These are phyloP conservation scores for Balearica regulorum DNA, from an alignment of 2,797 vertebrate genomes.

Conservation along the genomic window DNA sequence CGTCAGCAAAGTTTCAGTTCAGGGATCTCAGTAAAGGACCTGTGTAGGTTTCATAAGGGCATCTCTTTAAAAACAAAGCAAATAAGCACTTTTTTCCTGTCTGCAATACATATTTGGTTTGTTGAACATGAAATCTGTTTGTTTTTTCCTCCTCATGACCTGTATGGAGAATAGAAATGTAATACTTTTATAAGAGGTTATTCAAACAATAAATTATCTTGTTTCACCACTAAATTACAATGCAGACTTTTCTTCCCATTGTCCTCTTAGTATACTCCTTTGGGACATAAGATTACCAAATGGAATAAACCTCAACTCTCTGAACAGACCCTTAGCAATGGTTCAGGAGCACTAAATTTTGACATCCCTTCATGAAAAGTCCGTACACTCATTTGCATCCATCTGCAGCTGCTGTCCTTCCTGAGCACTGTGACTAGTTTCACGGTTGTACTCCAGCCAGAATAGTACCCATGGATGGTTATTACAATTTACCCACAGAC, in stretches of 20 bases:
- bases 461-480: background rate
- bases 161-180: background rate
- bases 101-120: fast-evolving
- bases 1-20: background rate
- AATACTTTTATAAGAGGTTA: background rate
- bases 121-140: background rate
- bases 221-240: background rate
- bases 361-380: background rate
- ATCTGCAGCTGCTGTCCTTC: background rate
- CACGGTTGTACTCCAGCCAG: background rate
- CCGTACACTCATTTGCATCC: background rate
- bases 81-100: background rate
- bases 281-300: background rate
- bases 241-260: background rate
- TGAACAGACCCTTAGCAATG: background rate
- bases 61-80: background rate
- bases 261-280: background rate
- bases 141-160: background rate
- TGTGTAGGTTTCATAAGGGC: background rate
- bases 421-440: background rate
- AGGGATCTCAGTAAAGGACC: background rate
- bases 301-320: background rate
- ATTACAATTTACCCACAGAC: background rate
- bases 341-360: background rate
- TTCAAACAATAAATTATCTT: background rate